These are phyloP conservation scores for Chelidonichthys spinosus DNA, from an alignment of 2,797 vertebrate species.

Conservation along the genomic window DNA sequence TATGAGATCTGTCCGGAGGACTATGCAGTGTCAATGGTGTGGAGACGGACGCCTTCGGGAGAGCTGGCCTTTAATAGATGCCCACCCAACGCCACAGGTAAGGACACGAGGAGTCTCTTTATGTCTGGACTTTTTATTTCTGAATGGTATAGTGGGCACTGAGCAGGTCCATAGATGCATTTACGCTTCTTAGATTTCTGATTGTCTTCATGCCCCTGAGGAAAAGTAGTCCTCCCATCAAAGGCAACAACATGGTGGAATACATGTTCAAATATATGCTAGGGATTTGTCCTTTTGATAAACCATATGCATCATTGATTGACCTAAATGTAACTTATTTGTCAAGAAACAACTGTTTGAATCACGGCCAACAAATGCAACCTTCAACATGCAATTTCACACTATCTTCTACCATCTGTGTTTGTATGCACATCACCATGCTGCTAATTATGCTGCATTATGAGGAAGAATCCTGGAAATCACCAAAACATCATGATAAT, in stretches of 20 bases:
- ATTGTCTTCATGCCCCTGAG: not conserved
- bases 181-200: not conserved
- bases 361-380: conserved; percentile 1
- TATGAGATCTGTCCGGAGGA: conserved; percentile 99
- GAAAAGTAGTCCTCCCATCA: not conserved
- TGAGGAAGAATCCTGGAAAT: conserved; percentile 23
- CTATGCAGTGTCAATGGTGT: conserved; percentile 96
- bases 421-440: conserved; percentile 5
- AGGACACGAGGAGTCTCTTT: conserved; percentile 9
- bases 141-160: not conserved
- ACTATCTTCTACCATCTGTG: not conserved
- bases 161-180: not conserved
- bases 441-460: conserved; percentile 12
- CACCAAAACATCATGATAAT: conserved; percentile 13
- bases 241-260: not conserved
- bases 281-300: not conserved
- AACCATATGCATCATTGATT: not conserved
- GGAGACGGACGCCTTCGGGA: conserved; percentile 97
- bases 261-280: not conserved
- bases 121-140: not conserved
- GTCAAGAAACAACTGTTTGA: not conserved
- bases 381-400: conserved; percentile 10
- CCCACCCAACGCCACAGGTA: conserved; percentile 97
- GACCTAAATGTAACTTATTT: conserved; percentile 1
- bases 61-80: conserved; percentile 98